Base-by-base conservation (phyloP, 2,113 vertebrate species). In the Cebidichthys violaceus region DNA sequence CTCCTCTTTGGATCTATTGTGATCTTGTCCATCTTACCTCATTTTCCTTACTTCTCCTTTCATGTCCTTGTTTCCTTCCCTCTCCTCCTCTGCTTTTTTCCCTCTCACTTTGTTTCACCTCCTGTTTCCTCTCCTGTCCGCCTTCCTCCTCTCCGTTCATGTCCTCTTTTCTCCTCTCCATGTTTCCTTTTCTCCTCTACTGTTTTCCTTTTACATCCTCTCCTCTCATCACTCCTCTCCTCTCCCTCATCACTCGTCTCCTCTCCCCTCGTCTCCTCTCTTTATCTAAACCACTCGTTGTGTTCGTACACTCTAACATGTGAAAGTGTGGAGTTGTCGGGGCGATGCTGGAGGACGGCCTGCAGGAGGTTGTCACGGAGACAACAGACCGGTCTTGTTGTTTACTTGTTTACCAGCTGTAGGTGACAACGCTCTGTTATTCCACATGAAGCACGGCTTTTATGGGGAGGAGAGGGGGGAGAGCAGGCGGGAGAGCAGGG, bases 381-480 rank as follows among this genome's bases (percentile, higher is more conserved):
- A 20, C 75, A n/a, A 57, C 71, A 43, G 11, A 35, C 1, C 22
- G 11, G 43, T 4, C 55, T n/a, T 27, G 67, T 57, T 69, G 43
- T 79, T 81, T 50, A 64, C 74, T 70, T 81, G 77, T 89, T 86
- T 84, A 76, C 69, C 41, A 65, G 52, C 47, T 59, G 52, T 41
- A 39, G 65, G 55, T 37, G 82, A 70, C 67, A 82, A 59, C 45
- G 81, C 72, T 75, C 47, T 67, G 77, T 83, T 76, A 70, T 52
- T 59, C 74, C 75, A 70, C 27, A 45, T 35, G 55, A 64, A 45
- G 60, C 5, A 3, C 35, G 9, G 60, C 61, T 66, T 81, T 77
- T 57, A 78, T 43, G 50, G 65, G 73, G 52, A 64, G 73, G n/a
- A n/a, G n/a, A n/a, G n/a, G n/a, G n/a, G n/a, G n/a, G n/a, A n/a